Evolutionary conservation across 2,797 vertebrate species (phyloP), one percentile per base, ranked within the genome.

Genomic region (Potorous gilbertii): DNA sequence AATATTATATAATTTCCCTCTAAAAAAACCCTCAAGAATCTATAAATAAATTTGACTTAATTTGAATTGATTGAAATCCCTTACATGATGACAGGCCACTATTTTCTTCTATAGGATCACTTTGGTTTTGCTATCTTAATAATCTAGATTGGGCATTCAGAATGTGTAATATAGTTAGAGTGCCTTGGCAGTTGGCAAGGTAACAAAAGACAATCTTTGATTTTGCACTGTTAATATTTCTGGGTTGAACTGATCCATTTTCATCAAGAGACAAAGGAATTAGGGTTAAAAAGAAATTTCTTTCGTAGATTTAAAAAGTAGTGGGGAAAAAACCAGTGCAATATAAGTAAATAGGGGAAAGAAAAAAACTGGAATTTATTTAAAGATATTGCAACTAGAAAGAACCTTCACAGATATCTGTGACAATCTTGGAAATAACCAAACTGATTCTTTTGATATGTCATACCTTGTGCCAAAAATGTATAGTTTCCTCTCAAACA

Each of bases 171-270:
- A 14, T 66, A 52, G 93, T 56, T 56, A 94, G 96, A 91, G 24
- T 92, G 31, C 94, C 94, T 96, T 97, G 94, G 94, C 97, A 95
- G 92, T 96, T 97, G 93, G 94, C 97, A 95, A 92, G 50, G 93
- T 96, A 93, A 92, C 59, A 94, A 96, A 95, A 93, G 97, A 97
- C 11, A 81, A 81, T 55, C 11, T 52, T 92, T 92, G 97, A 96
- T 96, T 96, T 34, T 93, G 93, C 91, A 95, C 91, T 96, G 95
- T 97, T 98, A 95, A 96, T 98, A 96, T 96, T 94, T 94, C 91
- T 97, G 95, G 94, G 74, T 54, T 95, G 56, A 91, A 55, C 95
- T 96, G 95, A 97, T 97, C 96, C 97, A 97, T 97, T 98, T 96
- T 93, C 95, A 96, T 91, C 8, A 28, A 96, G 5, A 14, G 55